Evolutionary conservation across 2,113 vertebrate species (phyloP).

Genomic region (Deroptyus accipitrinus): DNA sequence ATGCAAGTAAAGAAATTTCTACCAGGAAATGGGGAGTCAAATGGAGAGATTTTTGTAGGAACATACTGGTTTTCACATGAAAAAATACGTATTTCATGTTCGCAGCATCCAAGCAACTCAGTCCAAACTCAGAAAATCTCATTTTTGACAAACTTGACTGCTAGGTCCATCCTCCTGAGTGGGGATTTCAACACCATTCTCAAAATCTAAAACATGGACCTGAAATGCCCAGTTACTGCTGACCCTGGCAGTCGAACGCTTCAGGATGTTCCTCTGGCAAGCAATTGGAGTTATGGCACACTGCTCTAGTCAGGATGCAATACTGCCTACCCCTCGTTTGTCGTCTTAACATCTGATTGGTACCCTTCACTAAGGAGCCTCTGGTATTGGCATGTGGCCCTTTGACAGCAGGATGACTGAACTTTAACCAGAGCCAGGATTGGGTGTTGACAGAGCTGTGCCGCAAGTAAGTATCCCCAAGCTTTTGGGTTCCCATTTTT

Average conservation of each 20-base stretch:
- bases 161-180: not conserved
- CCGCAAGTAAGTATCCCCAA: not conserved
- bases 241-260: not conserved
- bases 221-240: not conserved
- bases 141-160: not conserved
- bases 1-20: not conserved
- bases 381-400: not conserved
- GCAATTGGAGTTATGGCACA: not conserved
- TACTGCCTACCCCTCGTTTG: rapidly evolving
- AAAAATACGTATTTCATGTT: not conserved
- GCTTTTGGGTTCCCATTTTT: not conserved
- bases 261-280: not conserved
- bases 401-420: not conserved
- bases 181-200: not conserved
- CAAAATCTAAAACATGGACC: not conserved
- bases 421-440: not conserved
- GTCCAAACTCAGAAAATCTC: not conserved
- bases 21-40: not conserved
- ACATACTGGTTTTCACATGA: not conserved
- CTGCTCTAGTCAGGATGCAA: not conserved
- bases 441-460: not conserved
- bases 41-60: not conserved
- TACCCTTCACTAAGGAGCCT: not conserved
- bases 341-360: not conserved
- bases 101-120: not conserved